These are phyloP conservation scores for Galleria mellonella DNA, from an alignment of 1,140 invertebrate genomes.

Conservation along the genomic window DNA sequence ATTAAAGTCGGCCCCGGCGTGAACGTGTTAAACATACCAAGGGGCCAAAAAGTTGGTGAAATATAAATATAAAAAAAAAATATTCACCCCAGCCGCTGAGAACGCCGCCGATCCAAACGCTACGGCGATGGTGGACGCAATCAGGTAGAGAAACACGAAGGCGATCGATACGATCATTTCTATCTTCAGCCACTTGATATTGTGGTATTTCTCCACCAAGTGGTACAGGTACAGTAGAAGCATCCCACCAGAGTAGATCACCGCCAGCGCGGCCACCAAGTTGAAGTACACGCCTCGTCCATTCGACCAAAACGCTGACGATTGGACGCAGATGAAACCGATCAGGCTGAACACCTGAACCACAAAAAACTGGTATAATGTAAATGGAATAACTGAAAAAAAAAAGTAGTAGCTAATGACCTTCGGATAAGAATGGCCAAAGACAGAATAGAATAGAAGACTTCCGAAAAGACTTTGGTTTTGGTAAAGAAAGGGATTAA, in stretches of 20 bases:
- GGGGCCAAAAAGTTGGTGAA: too few relatives aligned
- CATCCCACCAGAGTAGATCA: slow-evolving; percentile 86
- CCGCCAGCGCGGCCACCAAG: slow-evolving; percentile 85
- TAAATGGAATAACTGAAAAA: too few relatives aligned
- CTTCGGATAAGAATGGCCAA: too few relatives aligned
- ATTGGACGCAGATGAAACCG: slow-evolving; percentile 88
- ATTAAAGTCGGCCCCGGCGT: too few relatives aligned
- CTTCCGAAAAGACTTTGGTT: too few relatives aligned
- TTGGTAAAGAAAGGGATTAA: too few relatives aligned
- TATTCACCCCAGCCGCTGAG: slow-evolving; percentile 82
- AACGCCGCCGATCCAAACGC: slow-evolving; percentile 76
- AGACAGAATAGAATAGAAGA: too few relatives aligned
- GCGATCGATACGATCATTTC: slow-evolving; percentile 83
- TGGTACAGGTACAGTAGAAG: slow-evolving; percentile 88
- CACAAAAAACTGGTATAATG: too few relatives aligned
- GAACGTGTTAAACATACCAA: too few relatives aligned
- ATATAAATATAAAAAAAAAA: too few relatives aligned
- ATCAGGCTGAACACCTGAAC: slow-evolving; percentile 83
- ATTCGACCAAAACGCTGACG: slow-evolving; percentile 74
- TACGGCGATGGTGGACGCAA: slow-evolving; percentile 81
- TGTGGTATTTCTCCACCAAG: slow-evolving; percentile 87
- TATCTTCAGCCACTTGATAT: slow-evolving; percentile 90
- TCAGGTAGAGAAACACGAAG: slow-evolving; percentile 82
- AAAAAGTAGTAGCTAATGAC: too few relatives aligned
- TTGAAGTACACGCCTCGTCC: slow-evolving; percentile 84